Evolutionary conservation across 2,797 vertebrate genomes (phyloP), one percentile per base, ranked within the genome.

Genomic region (Lithobates pipiens): DNA sequence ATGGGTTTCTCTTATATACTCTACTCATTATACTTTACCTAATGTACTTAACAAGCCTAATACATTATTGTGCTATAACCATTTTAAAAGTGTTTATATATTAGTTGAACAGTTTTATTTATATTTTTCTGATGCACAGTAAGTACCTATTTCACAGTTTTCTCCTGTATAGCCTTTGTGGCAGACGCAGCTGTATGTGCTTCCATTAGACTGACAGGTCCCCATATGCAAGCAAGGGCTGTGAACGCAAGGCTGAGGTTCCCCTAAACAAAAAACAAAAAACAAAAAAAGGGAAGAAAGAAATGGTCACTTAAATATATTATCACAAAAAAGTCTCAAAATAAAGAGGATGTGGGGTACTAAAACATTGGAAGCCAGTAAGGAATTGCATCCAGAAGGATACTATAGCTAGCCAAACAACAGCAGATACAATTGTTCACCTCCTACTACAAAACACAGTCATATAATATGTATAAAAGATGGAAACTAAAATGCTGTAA

Each of bases 201-300:
- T 93, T 3, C 95, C 96, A 10, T 96, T 96, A 89, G 95, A 93
- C 0, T 93, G 91, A 88, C 97, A 98, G 84, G 95, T 97, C 54
- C 98, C 98, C 0, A 97, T 97, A 0, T 98, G 98, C 88, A 98
- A 93, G 88, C 98, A 99, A 0, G 97, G 98, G 89, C 96, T 98
- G 88, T 92, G 97, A 89, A 95, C 95, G 65, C 98, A 99, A 1
- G 97, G 97, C 80, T 97, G 94, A 0, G 89, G 87, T 3, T 93
- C 93, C 0, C 86, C 96, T 97, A 93, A 0, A 15, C 70, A 36
- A 15, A 29, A 29, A 93, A 0, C 13, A 76, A 36, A 4, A 32
- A 32, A 32, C 0, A 32, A 4, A 93, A 0, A 15, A 36, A 15
- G 75, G 1, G 34, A 67, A 25, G 10, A 83, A 79, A 73, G 7